Evolutionary conservation across 2,888 invertebrate genomes (phyloP).

Genomic region (Phrixothrix hirtus): DNA sequence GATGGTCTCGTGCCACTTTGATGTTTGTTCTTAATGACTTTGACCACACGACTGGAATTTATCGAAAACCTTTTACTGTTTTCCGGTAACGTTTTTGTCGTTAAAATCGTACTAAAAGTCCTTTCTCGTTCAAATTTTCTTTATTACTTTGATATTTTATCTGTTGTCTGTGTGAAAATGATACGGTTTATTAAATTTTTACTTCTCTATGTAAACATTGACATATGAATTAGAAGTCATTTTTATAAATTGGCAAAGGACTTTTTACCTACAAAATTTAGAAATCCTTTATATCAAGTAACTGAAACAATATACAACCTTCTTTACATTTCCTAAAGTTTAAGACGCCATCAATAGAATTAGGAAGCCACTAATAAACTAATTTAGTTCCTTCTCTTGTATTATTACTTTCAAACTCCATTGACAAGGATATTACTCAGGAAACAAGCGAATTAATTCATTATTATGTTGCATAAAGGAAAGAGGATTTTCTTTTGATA

Average conservation of each 20-base stretch:
- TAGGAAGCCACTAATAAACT: slow-evolving; percentile 29
- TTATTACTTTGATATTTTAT: slow-evolving; percentile 32
- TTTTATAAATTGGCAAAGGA: no score
- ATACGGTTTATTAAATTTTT: no score
- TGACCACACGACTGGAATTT: slow-evolving; percentile 51
- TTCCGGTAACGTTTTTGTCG: slow-evolving; percentile 27
- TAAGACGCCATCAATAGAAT: slow-evolving; percentile 17
- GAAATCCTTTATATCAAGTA: no score
- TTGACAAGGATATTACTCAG: slow-evolving; percentile 6
- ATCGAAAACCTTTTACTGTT: slow-evolving; percentile 45
- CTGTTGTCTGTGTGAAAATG: no score
- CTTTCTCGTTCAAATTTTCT: slow-evolving; percentile 21
- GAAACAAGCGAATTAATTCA: slow-evolving; percentile 4
- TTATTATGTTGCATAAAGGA: background rate
- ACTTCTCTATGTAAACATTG: no score
- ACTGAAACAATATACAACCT: background rate
- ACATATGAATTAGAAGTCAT: no score
- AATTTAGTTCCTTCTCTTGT: slow-evolving; percentile 19
- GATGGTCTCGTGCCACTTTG: slow-evolving; percentile 52
- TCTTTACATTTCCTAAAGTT: slow-evolving; percentile 1
- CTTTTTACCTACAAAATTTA: no score
- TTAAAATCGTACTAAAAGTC: slow-evolving; percentile 25
- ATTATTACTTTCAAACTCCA: slow-evolving; percentile 11
- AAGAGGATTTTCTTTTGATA: background rate
- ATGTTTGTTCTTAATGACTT: slow-evolving; percentile 54